Evolutionary conservation across 2,888 invertebrate species (phyloP), one percentile per base, ranked within the genome.

Genomic region (Leuctra nigra): DNA sequence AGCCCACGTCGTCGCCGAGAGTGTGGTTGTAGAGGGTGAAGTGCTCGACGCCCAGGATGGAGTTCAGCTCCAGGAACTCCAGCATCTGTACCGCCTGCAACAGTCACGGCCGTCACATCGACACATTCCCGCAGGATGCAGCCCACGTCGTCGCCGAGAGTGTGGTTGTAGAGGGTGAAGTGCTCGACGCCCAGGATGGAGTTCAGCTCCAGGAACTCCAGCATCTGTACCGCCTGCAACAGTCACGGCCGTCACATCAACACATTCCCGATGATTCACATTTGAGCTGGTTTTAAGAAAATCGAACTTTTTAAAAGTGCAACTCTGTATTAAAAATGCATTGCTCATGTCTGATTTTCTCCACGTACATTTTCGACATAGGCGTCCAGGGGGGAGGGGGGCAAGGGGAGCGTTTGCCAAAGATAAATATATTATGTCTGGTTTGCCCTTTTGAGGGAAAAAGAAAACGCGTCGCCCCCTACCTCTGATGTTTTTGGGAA

Each of bases 11-110:
- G 0, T 79, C 73, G 18, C 92, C 91, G 44, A 92, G 76, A 0
- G 93, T 91, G 69, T 91, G 87, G 70, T 94, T 94, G 75, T 93
- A 94, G 73, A 94, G 86, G 54, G 90, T 91, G 72, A 94, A 91
- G 70, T 92, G 91, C 53, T 81, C 82, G 36, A 87, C 89, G 0
- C 94, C 94, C 63, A 94, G 75, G 38, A 93, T 73, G 7, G 83
- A 77, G 72, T 94, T 90, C 65, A 94, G 75, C 72, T 94, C 94
- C 65, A 94, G 81, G 77, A 93, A 94, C 73, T 94, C 94, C 64
- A 92, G 74, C 62, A 94, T 75, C 77, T 90, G 89, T 56, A 90
- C 75, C 3, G 85, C 84, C 79, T 82, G 68, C n/a, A 29, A n/a
- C n/a, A n/a, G 85, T 85, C 56, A 88, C 81, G 9, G 84, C 69